Conservation (phyloP, 2,888 invertebrate species). For the Sminthurinus aureus region DNA sequence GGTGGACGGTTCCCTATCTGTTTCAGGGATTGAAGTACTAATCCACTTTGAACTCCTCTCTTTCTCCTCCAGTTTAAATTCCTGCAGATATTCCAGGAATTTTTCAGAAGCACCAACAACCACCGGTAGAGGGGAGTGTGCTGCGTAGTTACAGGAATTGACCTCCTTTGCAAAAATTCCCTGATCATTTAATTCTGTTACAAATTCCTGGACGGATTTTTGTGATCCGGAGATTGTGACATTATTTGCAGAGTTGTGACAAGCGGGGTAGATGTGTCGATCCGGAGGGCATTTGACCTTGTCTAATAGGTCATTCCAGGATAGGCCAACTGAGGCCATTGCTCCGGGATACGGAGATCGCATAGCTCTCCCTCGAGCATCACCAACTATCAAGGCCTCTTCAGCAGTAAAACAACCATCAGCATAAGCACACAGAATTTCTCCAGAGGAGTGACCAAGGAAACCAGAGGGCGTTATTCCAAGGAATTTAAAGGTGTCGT, state of each 20-base stretch:
- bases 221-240: conserved; percentile 92
- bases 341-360: conserved; percentile 61
- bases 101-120: no score
- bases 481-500: conserved; percentile 79
- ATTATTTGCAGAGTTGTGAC: conserved; percentile 92
- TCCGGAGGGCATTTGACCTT: conserved; percentile 75
- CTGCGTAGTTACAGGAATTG: conserved; percentile 85
- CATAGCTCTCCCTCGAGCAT: conserved; percentile 62
- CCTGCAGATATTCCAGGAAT: no score
- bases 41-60: conserved; percentile 83
- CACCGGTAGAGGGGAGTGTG: no score
- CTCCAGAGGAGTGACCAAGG: conserved; percentile 93
- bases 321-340: conserved; percentile 66
- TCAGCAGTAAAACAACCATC: conserved; percentile 93
- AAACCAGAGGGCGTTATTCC: conserved; percentile 91
- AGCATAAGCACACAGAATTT: conserved; percentile 94
- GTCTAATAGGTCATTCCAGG: conserved; percentile 71
- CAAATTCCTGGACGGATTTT: conserved; percentile 73
- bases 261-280: conserved; percentile 84
- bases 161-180: conserved; percentile 84
- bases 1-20: conserved; percentile 74
- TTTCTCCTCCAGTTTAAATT: conserved; percentile 65
- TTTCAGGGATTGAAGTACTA: conserved; percentile 80
- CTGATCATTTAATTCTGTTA: no score
- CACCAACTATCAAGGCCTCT: conserved; percentile 82